Evolutionary conservation across 1,140 invertebrate species (phyloP), one percentile per base, ranked within the genome.

Genomic region (Notospermus geniculatus): DNA sequence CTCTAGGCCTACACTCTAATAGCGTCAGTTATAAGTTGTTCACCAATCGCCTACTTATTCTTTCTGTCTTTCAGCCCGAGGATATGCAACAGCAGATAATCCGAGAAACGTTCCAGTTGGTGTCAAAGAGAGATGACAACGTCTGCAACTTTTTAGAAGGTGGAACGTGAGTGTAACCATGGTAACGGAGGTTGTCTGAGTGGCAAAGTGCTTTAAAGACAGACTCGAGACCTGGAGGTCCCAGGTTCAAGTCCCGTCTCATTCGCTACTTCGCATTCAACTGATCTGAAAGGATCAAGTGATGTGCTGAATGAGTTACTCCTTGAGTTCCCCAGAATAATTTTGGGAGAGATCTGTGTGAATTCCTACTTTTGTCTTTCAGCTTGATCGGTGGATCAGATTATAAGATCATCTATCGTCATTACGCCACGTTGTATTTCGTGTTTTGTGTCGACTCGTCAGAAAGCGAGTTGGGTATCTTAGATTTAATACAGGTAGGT

Each of bases 371-470:
- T 56, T 57, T 27, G 2, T 28, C 2, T 69, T 66, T 55, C 66
- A 77, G 74, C 0, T 83, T 97, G 52, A 97, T 97, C 71, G 97
- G 95, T 55, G 97, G 96, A 9, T 95, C 95, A 2, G 97, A 99
- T 81, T 99, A 95, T 79, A 98, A 97, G 81, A 77, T 99, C 19
- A 99, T 99, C 64, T 99, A 99, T 80, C 86, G 97, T 46, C 97
- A 99, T 75, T 99, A 99, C 84, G 97, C 97, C 1, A 99, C 97
- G 0, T 80, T 99, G 15, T 99, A 99, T 81, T 99, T 99, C 85
- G 97, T 99, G 0, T 99, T 99, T 82, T 99, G 97, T 83, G 97
- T 99, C 1, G 97, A 99, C 83, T 98, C 95, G 1, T 98, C 94
- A 0, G 97, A 99, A 83, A 98, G 95, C 79, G 97, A 99, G 82